Evolutionary conservation across 1,140 invertebrate species (phyloP).

Genomic region (Saccostrea cuccullata): DNA sequence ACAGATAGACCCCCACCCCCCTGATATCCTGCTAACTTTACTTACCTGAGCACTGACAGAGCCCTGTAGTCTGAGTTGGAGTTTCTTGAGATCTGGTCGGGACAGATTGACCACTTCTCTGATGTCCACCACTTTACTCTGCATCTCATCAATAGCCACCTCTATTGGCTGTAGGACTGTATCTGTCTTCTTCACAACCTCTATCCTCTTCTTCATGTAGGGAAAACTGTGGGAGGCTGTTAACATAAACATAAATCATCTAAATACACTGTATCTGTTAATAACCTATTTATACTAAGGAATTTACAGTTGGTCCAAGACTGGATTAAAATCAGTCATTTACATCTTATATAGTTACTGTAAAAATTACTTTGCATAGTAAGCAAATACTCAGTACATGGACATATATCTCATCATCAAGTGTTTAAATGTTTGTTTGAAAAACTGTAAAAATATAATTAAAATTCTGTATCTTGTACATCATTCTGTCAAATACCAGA

Average conservation of each 20-base stretch:
- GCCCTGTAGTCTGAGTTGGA: conserved; percentile 92
- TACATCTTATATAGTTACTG: too few species aligned
- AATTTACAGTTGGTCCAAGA: too few species aligned
- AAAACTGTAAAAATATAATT: too few species aligned
- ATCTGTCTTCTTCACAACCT: conserved; percentile 85
- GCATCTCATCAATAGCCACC: conserved; percentile 96
- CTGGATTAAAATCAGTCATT: too few species aligned
- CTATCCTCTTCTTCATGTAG: conserved; percentile 93
- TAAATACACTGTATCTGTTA: too few species aligned
- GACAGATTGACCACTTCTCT: conserved; percentile 89
- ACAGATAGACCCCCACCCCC: conserved; percentile 90
- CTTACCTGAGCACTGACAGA: conserved; percentile 90
- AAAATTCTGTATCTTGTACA: too few species aligned
- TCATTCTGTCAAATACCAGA: too few species aligned
- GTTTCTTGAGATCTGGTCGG: conserved; percentile 90
- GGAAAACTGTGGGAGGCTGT: conserved; percentile 85
- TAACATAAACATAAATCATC: conserved; percentile 14
- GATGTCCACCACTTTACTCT: conserved; percentile 87
- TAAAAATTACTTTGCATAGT: too few species aligned
- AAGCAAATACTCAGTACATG: too few species aligned
- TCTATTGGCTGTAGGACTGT: conserved; percentile 93
- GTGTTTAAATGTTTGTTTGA: too few species aligned
- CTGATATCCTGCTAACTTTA: conserved; percentile 87
- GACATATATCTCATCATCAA: too few species aligned
- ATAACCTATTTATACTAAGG: too few species aligned